Conservation (phyloP, 1,140 invertebrate genomes). For the Eciton burchellii region DNA sequence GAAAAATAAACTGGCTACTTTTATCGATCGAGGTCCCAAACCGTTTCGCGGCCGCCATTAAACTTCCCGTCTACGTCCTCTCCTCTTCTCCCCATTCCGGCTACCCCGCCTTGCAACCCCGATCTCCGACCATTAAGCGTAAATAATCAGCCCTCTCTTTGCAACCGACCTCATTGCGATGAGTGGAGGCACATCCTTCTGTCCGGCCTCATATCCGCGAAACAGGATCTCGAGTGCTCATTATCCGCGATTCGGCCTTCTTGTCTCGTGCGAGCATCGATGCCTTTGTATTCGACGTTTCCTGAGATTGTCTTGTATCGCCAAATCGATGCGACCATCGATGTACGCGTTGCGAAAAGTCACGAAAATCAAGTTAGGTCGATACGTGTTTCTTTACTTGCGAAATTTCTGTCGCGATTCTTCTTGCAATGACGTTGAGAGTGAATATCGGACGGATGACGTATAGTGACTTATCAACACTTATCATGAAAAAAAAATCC, state of each 20-base stretch:
- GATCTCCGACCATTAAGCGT: slow-evolving; percentile 68
- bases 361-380: background rate
- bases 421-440: too few species aligned
- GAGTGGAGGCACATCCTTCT: slow-evolving; percentile 66
- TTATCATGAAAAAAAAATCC: too few species aligned
- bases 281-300: background rate
- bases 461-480: too few species aligned
- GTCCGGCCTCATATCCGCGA: slow-evolving; percentile 65
- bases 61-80: slow-evolving; percentile 54
- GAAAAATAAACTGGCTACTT: slow-evolving; percentile 74
- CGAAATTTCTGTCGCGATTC: too few species aligned
- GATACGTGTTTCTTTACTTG: too few species aligned
- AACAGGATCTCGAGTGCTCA: slow-evolving; percentile 71
- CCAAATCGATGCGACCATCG: background rate
- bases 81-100: background rate
- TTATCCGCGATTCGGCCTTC: slow-evolving; percentile 61
- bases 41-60: slow-evolving; percentile 70
- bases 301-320: slow-evolving; percentile 22
- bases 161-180: slow-evolving; percentile 64
- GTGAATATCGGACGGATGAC: too few species aligned
- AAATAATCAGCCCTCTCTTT: slow-evolving; percentile 72
- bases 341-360: background rate
- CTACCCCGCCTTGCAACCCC: slow-evolving; percentile 10
- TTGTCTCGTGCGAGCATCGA: slow-evolving; percentile 4
- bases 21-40: slow-evolving; percentile 70